Percentiles rank a stretch among this genome's conserved stretches.
Conservation (phyloP, 2,888 invertebrate genomes). For the Cryptus viduatorius region DNA sequence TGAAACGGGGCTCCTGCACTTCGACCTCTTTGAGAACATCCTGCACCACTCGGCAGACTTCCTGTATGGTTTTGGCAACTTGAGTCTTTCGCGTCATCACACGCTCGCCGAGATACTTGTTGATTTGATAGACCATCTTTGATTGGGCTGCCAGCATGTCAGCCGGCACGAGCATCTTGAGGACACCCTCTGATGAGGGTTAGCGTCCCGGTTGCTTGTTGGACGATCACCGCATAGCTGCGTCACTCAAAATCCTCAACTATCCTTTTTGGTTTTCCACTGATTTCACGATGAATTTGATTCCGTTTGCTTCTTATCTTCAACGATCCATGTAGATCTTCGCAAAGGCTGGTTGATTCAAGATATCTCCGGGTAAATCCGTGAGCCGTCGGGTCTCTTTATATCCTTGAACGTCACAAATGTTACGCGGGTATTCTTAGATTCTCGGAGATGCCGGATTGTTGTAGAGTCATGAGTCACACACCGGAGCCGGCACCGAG, state of each 20-base stretch:
- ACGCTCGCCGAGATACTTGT: slow-evolving; percentile 96
- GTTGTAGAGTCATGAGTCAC: background rate
- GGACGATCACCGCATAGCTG: slow-evolving; percentile 70
- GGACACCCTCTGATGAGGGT: slow-evolving; percentile 43
- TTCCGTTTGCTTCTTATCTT: background rate
- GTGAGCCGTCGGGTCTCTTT: slow-evolving; percentile 49
- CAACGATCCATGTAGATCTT: slow-evolving; percentile 34
- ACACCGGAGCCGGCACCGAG: slow-evolving; percentile 1
- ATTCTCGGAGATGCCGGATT: slow-evolving; percentile 1
- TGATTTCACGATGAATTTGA: background rate
- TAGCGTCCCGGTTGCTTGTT: slow-evolving; percentile 26
- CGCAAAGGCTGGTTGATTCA: background rate
- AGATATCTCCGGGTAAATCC: slow-evolving; percentile 21
- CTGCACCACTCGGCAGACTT: slow-evolving; percentile 96
- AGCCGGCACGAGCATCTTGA: slow-evolving; percentile 94
- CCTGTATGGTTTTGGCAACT: slow-evolving; percentile 94
- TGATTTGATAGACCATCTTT: slow-evolving; percentile 97
- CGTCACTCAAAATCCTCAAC: background rate
- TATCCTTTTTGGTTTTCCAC: slow-evolving; percentile 3
- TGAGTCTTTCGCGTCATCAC: slow-evolving; percentile 94
- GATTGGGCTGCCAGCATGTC: slow-evolving; percentile 98
- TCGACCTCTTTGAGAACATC: slow-evolving; percentile 98
- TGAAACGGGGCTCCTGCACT: slow-evolving; percentile 96
- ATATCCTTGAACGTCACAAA: background rate
- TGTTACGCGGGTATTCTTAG: background rate